Percentiles rank a stretch among this genome's conserved stretches.
Evolutionary conservation across 1,140 invertebrate species (phyloP).

Genomic region (Solenopsis fugax): DNA sequence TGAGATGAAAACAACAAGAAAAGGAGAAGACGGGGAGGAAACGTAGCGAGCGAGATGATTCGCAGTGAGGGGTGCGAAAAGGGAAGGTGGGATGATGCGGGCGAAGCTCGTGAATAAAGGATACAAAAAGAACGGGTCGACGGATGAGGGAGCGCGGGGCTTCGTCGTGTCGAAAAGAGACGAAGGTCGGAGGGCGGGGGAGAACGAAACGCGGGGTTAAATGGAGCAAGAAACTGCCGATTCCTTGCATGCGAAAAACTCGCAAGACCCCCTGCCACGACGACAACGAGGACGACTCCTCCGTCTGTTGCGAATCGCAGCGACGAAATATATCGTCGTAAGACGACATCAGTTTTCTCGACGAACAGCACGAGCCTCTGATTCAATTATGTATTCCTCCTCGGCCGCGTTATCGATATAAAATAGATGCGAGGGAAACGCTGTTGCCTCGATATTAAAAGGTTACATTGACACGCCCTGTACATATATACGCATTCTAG

Average conservation of each 20-base stretch:
- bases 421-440: slow-evolving; percentile 5
- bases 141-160: neutral
- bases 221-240: slow-evolving; percentile 77
- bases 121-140: slow-evolving; percentile 22
- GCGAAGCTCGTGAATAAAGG: slow-evolving; percentile 31
- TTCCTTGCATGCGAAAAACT: slow-evolving; percentile 70
- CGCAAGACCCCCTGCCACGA: slow-evolving; percentile 13
- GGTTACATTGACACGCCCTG: neutral
- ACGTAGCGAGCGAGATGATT: slow-evolving; percentile 11
- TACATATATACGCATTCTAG: neutral
- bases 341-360: neutral
- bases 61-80: slow-evolving; percentile 5
- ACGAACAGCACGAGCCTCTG: neutral
- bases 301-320: slow-evolving; percentile 61
- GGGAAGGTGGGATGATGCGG: neutral
- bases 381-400: slow-evolving; percentile 66
- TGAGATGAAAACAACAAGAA: slow-evolving; percentile 10
- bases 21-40: neutral
- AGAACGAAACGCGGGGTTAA: slow-evolving; percentile 65
- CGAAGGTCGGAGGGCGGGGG: neutral
- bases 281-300: slow-evolving; percentile 18
- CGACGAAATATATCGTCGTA: slow-evolving; percentile 48
- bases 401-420: slow-evolving; percentile 20
- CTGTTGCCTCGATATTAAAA: slow-evolving; percentile 46
- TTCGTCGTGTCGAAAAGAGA: neutral